Evolutionary conservation across 2,113 vertebrate species (phyloP).

Genomic region (Bufo bufo): DNA sequence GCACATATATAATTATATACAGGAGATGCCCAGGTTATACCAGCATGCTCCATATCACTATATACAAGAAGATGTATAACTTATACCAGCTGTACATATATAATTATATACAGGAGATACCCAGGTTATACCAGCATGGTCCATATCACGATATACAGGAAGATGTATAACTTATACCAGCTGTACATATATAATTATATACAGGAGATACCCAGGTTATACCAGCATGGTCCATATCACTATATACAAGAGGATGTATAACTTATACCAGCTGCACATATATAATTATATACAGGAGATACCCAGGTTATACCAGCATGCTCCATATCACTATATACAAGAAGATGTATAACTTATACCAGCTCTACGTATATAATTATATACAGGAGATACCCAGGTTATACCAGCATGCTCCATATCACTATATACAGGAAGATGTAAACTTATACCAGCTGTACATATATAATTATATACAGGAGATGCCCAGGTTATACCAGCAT

Average conservation of each 20-base stretch:
- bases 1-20: background rate
- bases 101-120: background rate
- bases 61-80: background rate
- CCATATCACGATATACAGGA: background rate
- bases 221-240: background rate
- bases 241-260: background rate
- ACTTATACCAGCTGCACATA: background rate
- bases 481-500: background rate
- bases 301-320: background rate
- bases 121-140: background rate
- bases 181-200: background rate
- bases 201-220: background rate
- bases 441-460: background rate
- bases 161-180: background rate
- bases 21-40: background rate
- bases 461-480: background rate
- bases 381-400: background rate
- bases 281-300: background rate
- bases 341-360: background rate
- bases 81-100: background rate
- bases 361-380: background rate
- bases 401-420: background rate
- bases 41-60: background rate
- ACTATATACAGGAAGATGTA: background rate
- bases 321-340: background rate